Evolutionary conservation across 2,113 vertebrate genomes (phyloP).

Genomic region (Planiliza haematocheilus): DNA sequence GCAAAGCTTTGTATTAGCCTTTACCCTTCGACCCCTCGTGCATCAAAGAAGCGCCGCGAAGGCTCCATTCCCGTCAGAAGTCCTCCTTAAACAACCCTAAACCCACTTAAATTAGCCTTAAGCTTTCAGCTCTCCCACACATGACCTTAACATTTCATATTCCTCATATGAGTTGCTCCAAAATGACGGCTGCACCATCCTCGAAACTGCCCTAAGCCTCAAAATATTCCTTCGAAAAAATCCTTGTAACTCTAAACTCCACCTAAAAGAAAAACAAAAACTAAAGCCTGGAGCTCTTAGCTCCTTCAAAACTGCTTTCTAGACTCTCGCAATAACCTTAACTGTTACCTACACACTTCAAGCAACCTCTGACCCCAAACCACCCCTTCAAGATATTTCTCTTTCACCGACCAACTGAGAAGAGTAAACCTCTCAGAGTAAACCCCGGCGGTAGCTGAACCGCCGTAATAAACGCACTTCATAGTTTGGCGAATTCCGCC

Average conservation of each 20-base stretch:
- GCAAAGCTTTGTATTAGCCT: neutral
- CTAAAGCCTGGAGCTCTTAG: neutral
- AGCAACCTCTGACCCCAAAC: constrained; percentile 12
- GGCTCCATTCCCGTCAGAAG: neutral
- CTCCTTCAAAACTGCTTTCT: neutral
- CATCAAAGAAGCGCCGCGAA: neutral
- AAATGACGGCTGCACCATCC: neutral
- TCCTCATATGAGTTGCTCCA: neutral
- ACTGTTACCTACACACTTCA: neutral
- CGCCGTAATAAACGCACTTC: constrained; percentile 20
- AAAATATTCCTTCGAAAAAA: neutral
- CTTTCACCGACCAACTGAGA: constrained; percentile 18
- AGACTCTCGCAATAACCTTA: neutral
- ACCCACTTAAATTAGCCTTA: constrained; percentile 1
- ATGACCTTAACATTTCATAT: neutral
- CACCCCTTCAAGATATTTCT: constrained; percentile 24
- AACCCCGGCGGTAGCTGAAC: neutral
- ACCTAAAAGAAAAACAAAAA: too few species aligned
- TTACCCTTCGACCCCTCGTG: neutral
- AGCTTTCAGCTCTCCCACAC: neutral
- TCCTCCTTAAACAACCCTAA: constrained; percentile 4
- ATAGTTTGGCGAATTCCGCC: constrained; percentile 15
- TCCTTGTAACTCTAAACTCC: constrained; percentile 14
- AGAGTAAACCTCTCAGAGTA: neutral
- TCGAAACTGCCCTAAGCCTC: neutral